These are phyloP conservation scores for Halcyon senegalensis DNA, from an alignment of 2,113 vertebrate genomes.

Conservation along the genomic window DNA sequence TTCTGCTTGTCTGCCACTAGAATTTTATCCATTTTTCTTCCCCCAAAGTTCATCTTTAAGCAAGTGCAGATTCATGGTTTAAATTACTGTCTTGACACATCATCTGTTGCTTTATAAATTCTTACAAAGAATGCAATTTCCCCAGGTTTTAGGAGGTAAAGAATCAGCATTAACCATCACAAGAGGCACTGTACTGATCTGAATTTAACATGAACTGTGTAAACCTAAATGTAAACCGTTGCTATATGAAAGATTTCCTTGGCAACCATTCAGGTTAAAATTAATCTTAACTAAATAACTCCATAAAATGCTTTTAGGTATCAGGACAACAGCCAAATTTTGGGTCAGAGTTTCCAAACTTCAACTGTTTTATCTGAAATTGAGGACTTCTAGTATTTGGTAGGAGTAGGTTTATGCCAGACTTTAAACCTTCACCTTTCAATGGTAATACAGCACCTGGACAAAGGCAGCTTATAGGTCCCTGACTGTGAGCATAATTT, in stretches of 20 bases:
- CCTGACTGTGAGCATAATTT: neutral
- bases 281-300: neutral
- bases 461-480: neutral
- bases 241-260: neutral
- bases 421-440: neutral
- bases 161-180: neutral
- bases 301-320: neutral
- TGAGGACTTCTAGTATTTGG: neutral
- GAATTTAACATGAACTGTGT: neutral
- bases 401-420: neutral
- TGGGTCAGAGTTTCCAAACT: neutral
- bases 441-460: neutral
- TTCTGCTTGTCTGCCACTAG: conserved; percentile 59
- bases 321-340: neutral
- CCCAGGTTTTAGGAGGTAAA: neutral
- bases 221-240: neutral
- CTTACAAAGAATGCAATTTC: conserved; percentile 9
- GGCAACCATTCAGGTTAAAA: neutral
- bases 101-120: conserved; percentile 60
- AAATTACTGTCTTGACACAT: conserved; percentile 70
- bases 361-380: neutral
- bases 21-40: conserved; percentile 72
- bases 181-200: neutral
- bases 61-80: conserved; percentile 66
- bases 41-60: conserved; percentile 73